A percentile compares a stretch with the other conserved stretches of the same genome.
These are phyloP conservation scores for Ceyx erithaca DNA, from an alignment of 2,797 vertebrate genomes.

Conservation along the genomic window DNA sequence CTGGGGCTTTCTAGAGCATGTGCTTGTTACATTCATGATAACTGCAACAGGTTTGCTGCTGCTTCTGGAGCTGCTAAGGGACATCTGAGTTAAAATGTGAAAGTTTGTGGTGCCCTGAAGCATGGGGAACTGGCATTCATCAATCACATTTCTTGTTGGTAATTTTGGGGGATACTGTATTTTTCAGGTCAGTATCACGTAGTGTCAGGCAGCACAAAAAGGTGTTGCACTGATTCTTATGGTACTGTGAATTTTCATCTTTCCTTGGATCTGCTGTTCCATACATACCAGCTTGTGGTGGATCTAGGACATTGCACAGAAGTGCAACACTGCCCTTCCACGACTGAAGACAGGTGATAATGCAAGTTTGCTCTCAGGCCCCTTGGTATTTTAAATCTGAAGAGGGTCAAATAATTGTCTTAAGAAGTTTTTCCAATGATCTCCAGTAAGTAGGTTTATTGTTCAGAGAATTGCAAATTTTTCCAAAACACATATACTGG, in stretches of 20 bases:
- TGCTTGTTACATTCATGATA: not conserved
- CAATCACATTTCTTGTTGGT: not conserved
- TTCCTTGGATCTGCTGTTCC: not conserved
- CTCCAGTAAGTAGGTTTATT: not conserved
- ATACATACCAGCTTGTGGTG: accelerated
- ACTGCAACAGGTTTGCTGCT: not conserved
- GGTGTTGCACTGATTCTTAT: accelerated
- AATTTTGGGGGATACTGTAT: not conserved
- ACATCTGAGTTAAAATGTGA: not conserved
- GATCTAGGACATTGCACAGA: not conserved
- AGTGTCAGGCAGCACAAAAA: not conserved
- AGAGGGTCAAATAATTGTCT: not conserved
- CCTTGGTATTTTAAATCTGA: not conserved
- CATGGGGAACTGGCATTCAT: not conserved
- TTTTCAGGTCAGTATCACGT: not conserved
- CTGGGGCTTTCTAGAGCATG: not conserved
- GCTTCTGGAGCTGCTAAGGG: not conserved
- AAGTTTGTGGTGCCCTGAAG: not conserved
- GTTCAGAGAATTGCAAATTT: not conserved
- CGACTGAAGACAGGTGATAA: not conserved
- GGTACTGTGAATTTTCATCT: not conserved
- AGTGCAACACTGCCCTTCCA: not conserved
- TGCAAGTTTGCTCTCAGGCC: not conserved
- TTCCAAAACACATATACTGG: not conserved
- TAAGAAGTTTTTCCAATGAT: not conserved